Conservation (phyloP, 2,113 vertebrate genomes). For the Baryphthengus martii region DNA sequence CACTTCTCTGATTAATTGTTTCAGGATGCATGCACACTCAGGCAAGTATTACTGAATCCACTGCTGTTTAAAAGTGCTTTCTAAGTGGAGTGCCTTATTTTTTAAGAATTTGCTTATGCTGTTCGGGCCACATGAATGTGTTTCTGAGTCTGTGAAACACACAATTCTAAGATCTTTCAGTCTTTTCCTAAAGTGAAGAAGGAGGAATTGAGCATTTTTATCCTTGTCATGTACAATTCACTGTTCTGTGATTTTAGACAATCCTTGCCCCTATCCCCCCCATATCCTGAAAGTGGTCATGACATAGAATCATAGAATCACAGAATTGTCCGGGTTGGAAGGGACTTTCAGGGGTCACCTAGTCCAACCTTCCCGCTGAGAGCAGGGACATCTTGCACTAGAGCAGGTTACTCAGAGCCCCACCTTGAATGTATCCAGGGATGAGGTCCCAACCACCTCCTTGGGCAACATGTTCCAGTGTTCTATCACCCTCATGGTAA, state of each 20-base stretch:
- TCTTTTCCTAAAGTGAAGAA: not conserved
- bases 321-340: no score
- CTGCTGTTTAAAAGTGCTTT: not conserved
- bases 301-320: no score
- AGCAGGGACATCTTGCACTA: no score
- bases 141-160: not conserved
- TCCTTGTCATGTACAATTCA: not conserved
- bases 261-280: not conserved
- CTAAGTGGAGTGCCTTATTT: not conserved
- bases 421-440: no score
- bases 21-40: not conserved
- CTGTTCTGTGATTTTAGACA: not conserved
- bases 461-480: no score
- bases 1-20: not conserved
- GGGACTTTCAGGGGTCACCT: no score
- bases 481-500: no score
- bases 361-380: no score
- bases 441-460: no score
- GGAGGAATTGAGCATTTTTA: not conserved
- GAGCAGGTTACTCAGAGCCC: no score
- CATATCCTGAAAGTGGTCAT: not conserved
- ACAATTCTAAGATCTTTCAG: not conserved
- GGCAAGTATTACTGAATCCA: not conserved
- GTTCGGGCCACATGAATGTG: fast-evolving
- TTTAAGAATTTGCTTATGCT: not conserved